These are phyloP conservation scores for Eumeta japonica DNA, from an alignment of 1,140 invertebrate genomes.

Conservation along the genomic window DNA sequence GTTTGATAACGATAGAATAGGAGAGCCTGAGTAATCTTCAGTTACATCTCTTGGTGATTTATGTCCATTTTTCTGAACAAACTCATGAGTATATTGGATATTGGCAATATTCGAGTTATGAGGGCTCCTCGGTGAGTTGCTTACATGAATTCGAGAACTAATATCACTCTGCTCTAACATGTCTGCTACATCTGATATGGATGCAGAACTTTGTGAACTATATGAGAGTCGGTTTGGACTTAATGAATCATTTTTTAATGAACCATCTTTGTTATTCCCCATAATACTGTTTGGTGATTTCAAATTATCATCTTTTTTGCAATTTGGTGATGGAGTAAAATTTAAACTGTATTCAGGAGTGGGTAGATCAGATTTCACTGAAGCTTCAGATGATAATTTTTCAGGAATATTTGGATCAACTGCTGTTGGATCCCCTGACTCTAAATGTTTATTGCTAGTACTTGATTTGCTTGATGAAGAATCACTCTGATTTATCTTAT, in stretches of 20 bases:
- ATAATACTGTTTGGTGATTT: not conserved
- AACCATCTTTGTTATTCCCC: slow-evolving; percentile 5
- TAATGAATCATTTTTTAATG: slow-evolving; percentile 12
- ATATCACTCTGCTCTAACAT: slow-evolving; percentile 35
- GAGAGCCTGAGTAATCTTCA: slow-evolving; percentile 42
- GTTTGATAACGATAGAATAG: slow-evolving; percentile 45
- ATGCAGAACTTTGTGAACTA: slow-evolving; percentile 38
- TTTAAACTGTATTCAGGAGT: slow-evolving; percentile 40
- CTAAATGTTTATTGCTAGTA: not conserved
- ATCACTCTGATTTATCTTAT: not conserved
- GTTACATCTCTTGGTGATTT: slow-evolving; percentile 30
- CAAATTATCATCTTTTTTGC: slow-evolving; percentile 11
- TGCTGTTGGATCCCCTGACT: not conserved
- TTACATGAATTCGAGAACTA: too few species aligned
- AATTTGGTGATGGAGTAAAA: slow-evolving; percentile 29
- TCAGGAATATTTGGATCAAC: slow-evolving; percentile 7
- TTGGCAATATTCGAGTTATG: not conserved
- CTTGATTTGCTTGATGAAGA: not conserved
- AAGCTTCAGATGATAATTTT: slow-evolving; percentile 18
- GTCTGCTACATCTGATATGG: slow-evolving; percentile 46
- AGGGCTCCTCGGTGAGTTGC: not conserved
- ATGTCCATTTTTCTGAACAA: slow-evolving; percentile 5
- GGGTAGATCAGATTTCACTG: slow-evolving; percentile 25
- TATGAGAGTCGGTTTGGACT: slow-evolving; percentile 28
- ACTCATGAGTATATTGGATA: not conserved